Evolutionary conservation across 2,113 vertebrate species (phyloP).

Genomic region (Terrapene triunguis): DNA sequence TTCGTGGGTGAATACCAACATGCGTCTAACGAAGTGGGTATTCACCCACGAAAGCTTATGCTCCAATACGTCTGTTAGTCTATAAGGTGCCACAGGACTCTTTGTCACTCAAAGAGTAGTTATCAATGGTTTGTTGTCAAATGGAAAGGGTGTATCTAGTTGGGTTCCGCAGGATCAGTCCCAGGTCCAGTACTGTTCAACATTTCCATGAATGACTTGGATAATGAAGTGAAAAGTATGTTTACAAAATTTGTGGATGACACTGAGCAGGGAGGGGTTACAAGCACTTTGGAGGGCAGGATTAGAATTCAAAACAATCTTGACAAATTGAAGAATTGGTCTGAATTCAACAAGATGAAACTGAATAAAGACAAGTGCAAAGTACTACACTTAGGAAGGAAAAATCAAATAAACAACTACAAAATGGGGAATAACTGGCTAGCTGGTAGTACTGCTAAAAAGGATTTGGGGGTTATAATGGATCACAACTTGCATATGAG

Average conservation of each 20-base stretch:
- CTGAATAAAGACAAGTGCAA: background rate
- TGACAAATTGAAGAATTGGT: background rate
- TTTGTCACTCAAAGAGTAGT: background rate
- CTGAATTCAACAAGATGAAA: background rate
- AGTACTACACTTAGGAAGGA: background rate
- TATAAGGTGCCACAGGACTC: too few species aligned
- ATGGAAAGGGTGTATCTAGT: background rate
- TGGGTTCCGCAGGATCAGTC: background rate
- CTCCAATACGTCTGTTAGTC: too few species aligned
- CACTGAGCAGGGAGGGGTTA: background rate
- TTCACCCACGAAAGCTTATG: too few species aligned
- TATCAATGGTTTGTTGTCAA: background rate
- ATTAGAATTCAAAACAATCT: background rate
- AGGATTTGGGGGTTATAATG: background rate
- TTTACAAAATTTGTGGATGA: background rate
- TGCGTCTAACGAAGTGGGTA: too few species aligned
- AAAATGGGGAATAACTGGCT: background rate
- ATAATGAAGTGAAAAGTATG: background rate
- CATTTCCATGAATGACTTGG: background rate
- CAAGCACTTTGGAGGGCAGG: background rate
- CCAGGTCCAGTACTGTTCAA: background rate
- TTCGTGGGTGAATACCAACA: too few species aligned
- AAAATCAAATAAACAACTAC: background rate
- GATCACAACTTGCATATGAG: background rate
- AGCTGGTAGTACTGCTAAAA: background rate